Evolutionary conservation across 2,888 invertebrate genomes (phyloP), one percentile per base, ranked within the genome.

Genomic region (Oligia latruncula): DNA sequence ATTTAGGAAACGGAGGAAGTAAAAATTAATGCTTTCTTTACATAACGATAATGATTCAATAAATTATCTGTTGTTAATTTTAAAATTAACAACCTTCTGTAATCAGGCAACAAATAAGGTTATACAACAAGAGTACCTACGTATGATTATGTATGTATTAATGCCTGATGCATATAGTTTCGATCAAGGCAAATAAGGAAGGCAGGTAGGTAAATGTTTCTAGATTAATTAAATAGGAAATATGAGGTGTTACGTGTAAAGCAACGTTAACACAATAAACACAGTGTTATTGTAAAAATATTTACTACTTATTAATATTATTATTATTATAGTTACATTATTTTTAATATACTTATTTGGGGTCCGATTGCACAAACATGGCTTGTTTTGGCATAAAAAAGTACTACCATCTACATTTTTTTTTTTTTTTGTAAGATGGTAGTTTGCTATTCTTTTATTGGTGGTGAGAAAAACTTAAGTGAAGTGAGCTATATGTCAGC

Each of bases 31-130:
- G 55, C 46, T 73, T 81, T 66, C 40, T 73, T 72, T 79, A 43
- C 81, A 52, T 52, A 72, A 66, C 23, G 62, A 8, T 65, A 81
- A n/a, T 81, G 58, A 81, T 17, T 81, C 29, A 58, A n/a, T 52
- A 29, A 66, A 81, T 73, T 29, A 60, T 81, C 40, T 52, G 23
- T 81, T 65, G 17, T 80, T 58, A 17, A 43, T 66, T 73, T 60
- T 40, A 66, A 60, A 58, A 80, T 46, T 20, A 23, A 29, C 13
- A 66, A 46, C n/a, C 20, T 52, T 60, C 46, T 35, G 55, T 65
- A 49, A 81, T 79, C 58, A 29, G 65, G 65, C 4, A 73, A 58
- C 73, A n/a, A 65, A 40, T 55, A 74, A 52, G 43, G 74, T 81
- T 80, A 74, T 60, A n/a, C 29, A 81, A 81, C 49, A 58, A n/a